These are phyloP conservation scores for Scaptomyza caliginosa DNA, from an alignment of 2,888 invertebrate genomes.

Conservation along the genomic window DNA sequence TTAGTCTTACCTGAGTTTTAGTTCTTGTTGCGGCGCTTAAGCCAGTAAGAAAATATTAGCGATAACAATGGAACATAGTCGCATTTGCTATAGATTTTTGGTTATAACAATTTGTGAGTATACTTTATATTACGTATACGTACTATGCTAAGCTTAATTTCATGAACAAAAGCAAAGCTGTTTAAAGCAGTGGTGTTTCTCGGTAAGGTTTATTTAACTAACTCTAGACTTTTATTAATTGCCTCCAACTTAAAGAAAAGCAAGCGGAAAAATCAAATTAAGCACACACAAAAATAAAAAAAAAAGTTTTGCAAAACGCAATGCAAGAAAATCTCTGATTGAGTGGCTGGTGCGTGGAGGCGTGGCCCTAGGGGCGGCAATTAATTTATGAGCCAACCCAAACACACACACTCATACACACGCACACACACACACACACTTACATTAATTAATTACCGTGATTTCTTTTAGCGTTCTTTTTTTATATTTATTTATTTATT, in stretches of 20 bases:
- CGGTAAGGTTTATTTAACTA: constrained; percentile 15
- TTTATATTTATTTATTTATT: constrained; percentile 18
- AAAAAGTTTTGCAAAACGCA: constrained; percentile 14
- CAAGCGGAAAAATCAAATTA: constrained; percentile 13
- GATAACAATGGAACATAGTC: not conserved
- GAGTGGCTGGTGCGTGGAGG: constrained; percentile 41
- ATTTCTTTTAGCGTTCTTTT: constrained; percentile 62
- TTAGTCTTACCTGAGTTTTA: not conserved
- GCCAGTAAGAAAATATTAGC: constrained; percentile 8
- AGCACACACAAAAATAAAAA: constrained; percentile 26
- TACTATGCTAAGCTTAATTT: not conserved
- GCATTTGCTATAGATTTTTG: too few relatives aligned
- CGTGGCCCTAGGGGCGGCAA: constrained; percentile 52
- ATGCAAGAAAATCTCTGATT: constrained; percentile 50
- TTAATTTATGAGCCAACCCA: constrained; percentile 57
- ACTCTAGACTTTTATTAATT: constrained; percentile 40
- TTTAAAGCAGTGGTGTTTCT: not conserved
- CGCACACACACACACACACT: constrained; percentile 28
- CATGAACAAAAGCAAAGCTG: too few relatives aligned
- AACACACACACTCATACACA: constrained; percentile 23
- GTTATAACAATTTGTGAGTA: not conserved
- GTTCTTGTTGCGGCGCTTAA: not conserved
- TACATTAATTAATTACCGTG: constrained; percentile 71
- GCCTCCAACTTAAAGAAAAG: not conserved
- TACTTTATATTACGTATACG: not conserved